Evolutionary conservation across 2,888 invertebrate genomes (phyloP), one percentile per base, ranked within the genome.

Genomic region (Aphodius granarius): DNA sequence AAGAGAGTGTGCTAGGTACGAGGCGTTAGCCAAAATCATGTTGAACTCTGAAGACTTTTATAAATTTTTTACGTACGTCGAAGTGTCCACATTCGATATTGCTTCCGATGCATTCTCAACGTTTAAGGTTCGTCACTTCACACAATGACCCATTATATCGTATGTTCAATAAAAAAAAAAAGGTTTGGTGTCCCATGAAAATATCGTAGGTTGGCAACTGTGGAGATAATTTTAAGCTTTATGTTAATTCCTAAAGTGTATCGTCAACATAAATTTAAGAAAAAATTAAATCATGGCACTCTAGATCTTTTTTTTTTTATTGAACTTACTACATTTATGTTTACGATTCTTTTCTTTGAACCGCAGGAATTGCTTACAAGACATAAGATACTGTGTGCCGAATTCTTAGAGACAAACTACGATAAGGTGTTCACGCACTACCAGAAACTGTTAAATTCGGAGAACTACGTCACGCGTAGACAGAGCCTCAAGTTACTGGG

Each of bases 51-150:
- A 97, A 82, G 97, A 98, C 88, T 99, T 99, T 91, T 99, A 98
- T 89, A 97, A 98, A 90, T 99, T 99, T 92, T 99, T 99, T 90
- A 94, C 95, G 89, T 99, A 99, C 88, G 99, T 99, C 84, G 99
- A 99, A 91, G 97, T 99, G 82, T 98, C 99, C 82, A 99, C 99
- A 81, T 99, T 99, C 91, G 99, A 99, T 92, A 99, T 99, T 87
- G 99, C 99, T 87, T 99, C 99, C 82, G 99, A 99, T 94, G 99
- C 99, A 89, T 99, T 99, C 91, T 97, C 99, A 87, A 99, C 99
- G 82, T 99, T 99, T 91, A 99, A 99, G 94, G 98, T 97, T 87
- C 80, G 79, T 71, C 5, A 0, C 63, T n/a, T n/a, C n/a, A n/a
- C n/a, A n/a, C n/a, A n/a, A 63, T 63, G 20, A 72, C 19, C 16